Conservation (phyloP, 2,797 vertebrate species). For the Pseudochirops corinnae region DNA sequence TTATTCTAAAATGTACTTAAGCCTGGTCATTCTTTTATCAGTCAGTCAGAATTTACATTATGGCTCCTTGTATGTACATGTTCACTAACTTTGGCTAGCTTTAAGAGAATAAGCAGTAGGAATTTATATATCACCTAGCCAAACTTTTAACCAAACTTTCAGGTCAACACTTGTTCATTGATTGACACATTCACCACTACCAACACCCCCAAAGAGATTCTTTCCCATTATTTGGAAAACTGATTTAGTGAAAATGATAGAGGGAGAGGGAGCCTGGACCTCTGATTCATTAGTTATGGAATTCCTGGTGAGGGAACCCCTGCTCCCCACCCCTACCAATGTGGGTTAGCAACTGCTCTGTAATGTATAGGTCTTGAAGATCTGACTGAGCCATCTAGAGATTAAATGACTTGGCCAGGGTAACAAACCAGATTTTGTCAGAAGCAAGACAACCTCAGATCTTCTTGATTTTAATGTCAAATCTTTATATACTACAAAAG, state of each 20-base stretch:
- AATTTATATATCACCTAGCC: no score
- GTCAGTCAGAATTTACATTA: no score
- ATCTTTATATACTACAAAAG: background rate
- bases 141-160: no score
- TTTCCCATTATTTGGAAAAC: background rate
- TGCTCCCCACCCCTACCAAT: background rate
- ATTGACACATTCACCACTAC: background rate
- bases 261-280: background rate
- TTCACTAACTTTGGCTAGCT: no score
- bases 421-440: background rate
- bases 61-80: no score
- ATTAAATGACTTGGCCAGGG: background rate
- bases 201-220: background rate
- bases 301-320: background rate
- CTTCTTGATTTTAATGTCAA: background rate
- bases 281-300: background rate
- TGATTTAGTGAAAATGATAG: background rate
- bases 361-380: background rate
- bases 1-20: no score
- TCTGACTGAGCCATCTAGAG: background rate
- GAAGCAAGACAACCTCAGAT: background rate
- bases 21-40: no score
- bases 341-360: background rate
- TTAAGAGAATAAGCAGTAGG: no score
- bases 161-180: no score